Base-by-base conservation (phyloP, 2,888 invertebrate species). In the Eristalis intricaria region DNA sequence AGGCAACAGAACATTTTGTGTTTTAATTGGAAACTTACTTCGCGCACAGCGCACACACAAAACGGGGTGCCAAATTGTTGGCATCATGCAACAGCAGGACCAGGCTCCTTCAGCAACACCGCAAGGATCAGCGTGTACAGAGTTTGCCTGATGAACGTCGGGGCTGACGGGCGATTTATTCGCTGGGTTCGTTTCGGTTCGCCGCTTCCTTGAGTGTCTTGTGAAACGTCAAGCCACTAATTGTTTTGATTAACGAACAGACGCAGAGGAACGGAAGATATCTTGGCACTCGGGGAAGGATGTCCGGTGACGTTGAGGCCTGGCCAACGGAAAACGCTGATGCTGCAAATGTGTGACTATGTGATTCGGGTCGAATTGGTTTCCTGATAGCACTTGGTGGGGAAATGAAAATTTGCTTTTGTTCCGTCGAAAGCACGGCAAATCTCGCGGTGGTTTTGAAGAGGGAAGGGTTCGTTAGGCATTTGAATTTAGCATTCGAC, bases 221-320 rank as follows among this genome's bases (percentile, higher is more conserved):
- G 61, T 76, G 63, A 87, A 87, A 87, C 83, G 75, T 76, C 83
- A 83, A 87, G 79, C 83, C 86, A 83, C 86, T 87, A 87, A 87
- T 87, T 83, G 83, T 87, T 87, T 87, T 83, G 83, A 87, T 83
- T 87, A 87, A 87, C 83, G 82, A 86, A 82, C 64, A 50, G 75
- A 79, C 64, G 78, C 77, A 63, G 68, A 71, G 76, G 26, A 50
- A 61, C 60, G 69, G 26, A 60, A 26, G 23, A 75, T 74, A 81
- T 81, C 69, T 81, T 82, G 64, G 38, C 23, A 66, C 40, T 22
- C 60, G 38, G 65, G 66, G 74, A 63, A 26, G 56, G 11, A 56
- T 60, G 56, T 15, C 26, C 38, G 29, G 22, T 7, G 19, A 19
- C n/a, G 50, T 19, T 50, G 50, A 50, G 38, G 19, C 50, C n/a